Percentiles rank a stretch among this genome's conserved stretches.
These are phyloP conservation scores for Paguma larvata DNA, from an alignment of 2,797 vertebrate genomes.

Conservation along the genomic window DNA sequence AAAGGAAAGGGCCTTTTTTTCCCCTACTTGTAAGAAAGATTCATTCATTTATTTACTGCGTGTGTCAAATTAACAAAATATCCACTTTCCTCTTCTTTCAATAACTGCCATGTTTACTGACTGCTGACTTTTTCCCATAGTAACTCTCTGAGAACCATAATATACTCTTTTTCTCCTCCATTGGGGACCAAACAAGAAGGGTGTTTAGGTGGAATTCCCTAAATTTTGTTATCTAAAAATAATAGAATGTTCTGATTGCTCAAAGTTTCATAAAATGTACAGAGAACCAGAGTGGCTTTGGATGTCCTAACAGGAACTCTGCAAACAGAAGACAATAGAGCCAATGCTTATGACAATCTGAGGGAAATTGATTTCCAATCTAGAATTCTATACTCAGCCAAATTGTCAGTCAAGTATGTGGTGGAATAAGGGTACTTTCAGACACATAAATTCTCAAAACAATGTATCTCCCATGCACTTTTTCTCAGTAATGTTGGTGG, in stretches of 20 bases:
- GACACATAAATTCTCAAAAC: conserved; percentile 23
- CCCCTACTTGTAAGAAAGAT: not conserved
- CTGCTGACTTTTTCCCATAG: not conserved
- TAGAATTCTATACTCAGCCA: not conserved
- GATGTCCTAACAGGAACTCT: not conserved
- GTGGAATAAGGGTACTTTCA: not conserved
- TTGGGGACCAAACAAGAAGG: not conserved
- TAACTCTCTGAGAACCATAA: not conserved
- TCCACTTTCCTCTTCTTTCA: not conserved
- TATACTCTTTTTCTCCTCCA: not conserved
- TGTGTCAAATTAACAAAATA: not conserved
- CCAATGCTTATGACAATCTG: not conserved
- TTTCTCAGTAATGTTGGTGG: not conserved
- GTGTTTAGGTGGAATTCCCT: not conserved
- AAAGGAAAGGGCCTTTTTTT: not conserved
- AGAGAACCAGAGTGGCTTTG: not conserved
- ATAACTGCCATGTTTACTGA: not conserved
- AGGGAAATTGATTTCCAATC: not conserved
- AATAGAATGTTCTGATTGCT: not conserved
- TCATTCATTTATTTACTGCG: not conserved
- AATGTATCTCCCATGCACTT: not conserved
- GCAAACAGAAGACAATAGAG: not conserved
- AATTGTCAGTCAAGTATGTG: not conserved
- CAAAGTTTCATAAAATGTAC: not conserved
- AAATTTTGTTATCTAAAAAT: not conserved